A percentile compares a stretch with the other conserved stretches of the same genome.
Evolutionary conservation across 2,797 vertebrate species (phyloP).

Genomic region (Rousettus madagascariensis): DNA sequence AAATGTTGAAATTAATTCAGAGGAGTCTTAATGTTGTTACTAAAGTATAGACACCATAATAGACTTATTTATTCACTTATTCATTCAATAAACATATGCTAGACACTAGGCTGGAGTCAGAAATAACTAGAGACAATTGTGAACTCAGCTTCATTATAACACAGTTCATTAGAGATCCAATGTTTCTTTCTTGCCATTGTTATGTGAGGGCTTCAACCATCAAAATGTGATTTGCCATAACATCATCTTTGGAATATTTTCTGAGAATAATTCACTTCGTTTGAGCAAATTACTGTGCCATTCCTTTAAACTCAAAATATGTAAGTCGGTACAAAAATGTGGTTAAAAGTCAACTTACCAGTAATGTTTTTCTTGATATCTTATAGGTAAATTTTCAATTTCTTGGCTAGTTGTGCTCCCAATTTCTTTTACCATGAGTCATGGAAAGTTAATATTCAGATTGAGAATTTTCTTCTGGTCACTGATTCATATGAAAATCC

Average conservation of each 20-base stretch:
- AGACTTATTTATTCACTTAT: background rate
- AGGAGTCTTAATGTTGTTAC: background rate
- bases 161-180: background rate
- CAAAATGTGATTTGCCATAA: background rate
- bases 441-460: background rate
- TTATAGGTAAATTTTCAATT: background rate
- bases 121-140: background rate
- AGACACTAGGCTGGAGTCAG: background rate
- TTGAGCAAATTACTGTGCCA: background rate
- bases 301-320: background rate
- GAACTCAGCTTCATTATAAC: background rate
- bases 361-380: background rate
- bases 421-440: background rate
- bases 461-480: slow-evolving; percentile 18
- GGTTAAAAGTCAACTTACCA: background rate
- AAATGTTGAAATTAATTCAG: background rate
- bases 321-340: background rate
- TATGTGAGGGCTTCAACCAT: background rate
- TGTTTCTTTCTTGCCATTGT: background rate
- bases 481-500: background rate
- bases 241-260: slow-evolving; percentile 6
- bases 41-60: background rate
- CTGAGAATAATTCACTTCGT: background rate
- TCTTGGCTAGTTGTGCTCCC: background rate
- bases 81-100: background rate